A percentile compares a stretch with the other conserved stretches of the same genome.
phyloP scores from a whole-genome alignment of 2,797 vertebrate genomes.

The Periophthalmus magnuspinnatus region DNA sequence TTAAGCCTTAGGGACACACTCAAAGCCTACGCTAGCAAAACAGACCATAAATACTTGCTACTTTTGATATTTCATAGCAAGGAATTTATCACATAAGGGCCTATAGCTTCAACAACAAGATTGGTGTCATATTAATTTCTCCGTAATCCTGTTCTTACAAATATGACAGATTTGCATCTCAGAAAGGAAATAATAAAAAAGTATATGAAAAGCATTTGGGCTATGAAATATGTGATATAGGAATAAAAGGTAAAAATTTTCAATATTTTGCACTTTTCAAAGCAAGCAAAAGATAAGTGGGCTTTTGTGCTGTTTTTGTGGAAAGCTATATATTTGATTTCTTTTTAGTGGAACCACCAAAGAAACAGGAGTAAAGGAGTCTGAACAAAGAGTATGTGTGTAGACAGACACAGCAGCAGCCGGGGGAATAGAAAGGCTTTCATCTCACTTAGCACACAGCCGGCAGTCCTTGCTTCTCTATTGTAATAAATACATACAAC shows the following conservation, averaged over 20 bases:
- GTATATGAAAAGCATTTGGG: too few relatives aligned
- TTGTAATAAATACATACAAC: neutral
- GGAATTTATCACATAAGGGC: slow-evolving; percentile 20
- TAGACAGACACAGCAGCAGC: neutral
- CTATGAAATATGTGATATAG: neutral
- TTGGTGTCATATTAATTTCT: neutral
- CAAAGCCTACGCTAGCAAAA: slow-evolving; percentile 30
- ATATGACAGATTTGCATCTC: slow-evolving; percentile 3
- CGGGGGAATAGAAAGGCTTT: neutral
- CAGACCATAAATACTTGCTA: slow-evolving; percentile 44
- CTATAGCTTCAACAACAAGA: slow-evolving; percentile 16
- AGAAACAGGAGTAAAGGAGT: neutral
- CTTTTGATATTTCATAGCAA: slow-evolving; percentile 30
- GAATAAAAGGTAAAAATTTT: neutral
- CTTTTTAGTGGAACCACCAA: neutral
- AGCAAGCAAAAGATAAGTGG: neutral
- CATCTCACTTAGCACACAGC: neutral
- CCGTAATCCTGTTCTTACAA: neutral
- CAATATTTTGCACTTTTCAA: neutral
- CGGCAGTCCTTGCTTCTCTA: neutral
- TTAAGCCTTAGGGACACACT: slow-evolving; percentile 21
- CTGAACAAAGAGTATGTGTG: slow-evolving; percentile 5
- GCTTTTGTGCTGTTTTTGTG: slow-evolving; percentile 1
- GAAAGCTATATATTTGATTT: slow-evolving; percentile 2
- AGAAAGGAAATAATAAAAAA: neutral